These are phyloP conservation scores for Stenurella melanura DNA, from an alignment of 2,888 invertebrate species.

Conservation along the genomic window DNA sequence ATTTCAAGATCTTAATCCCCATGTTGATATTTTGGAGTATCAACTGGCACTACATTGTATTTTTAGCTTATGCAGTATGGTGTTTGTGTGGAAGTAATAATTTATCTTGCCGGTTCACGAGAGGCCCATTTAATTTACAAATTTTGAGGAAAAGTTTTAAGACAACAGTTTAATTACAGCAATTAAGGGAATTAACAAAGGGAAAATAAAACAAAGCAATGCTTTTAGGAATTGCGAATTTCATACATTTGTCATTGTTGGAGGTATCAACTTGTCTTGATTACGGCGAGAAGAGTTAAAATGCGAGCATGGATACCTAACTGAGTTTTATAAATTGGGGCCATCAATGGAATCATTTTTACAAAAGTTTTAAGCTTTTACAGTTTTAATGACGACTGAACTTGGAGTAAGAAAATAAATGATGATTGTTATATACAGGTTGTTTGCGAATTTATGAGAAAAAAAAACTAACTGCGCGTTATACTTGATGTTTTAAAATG, in stretches of 20 bases:
- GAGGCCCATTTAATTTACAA: constrained; percentile 10
- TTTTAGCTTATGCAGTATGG: not conserved
- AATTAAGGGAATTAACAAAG: constrained; percentile 5
- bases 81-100: not conserved
- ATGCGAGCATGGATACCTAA: not conserved
- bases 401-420: no score
- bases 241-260: constrained; percentile 22
- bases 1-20: not conserved
- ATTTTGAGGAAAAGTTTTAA: constrained; percentile 24
- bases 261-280: constrained; percentile 22
- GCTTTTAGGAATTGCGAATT: constrained; percentile 21
- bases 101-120: not conserved
- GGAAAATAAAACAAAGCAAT: constrained; percentile 26
- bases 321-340: not conserved
- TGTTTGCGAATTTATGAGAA: no score
- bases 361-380: not conserved
- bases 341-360: not conserved
- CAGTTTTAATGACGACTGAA: no score
- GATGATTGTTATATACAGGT: no score
- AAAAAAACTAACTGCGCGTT: no score
- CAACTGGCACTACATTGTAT: not conserved
- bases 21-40: not conserved
- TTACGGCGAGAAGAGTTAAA: constrained; percentile 11
- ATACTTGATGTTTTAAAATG: no score
- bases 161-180: constrained; percentile 27